Base-by-base conservation (phyloP, 2,113 vertebrate species). In the Australoheros scitulus region DNA sequence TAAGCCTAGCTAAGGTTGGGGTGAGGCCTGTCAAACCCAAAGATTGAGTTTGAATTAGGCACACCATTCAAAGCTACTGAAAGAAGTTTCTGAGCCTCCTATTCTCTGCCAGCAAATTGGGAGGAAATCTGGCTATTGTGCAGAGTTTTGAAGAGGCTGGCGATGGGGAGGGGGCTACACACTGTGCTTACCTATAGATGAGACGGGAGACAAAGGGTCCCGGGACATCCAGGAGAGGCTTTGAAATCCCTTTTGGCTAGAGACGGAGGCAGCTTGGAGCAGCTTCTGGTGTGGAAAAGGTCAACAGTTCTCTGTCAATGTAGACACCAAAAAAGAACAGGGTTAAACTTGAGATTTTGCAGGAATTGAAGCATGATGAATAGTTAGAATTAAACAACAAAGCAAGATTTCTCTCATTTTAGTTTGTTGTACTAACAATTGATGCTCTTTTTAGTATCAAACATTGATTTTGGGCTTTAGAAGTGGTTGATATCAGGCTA, bases 41-140 rank as follows among this genome's bases (percentile, higher is more conserved):
- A 96, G 97, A 97, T 97, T 96, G 96, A 96, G 96, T 95, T 96
- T 96, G 95, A 97, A 97, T 96, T 96, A 97, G 97, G 95, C 95
- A 93, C 94, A 93, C 96, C 95, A 97, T 97, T 98, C 97, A 98
- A 91, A 92, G 94, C 92, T 80, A 88, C 78, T 95, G 97, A 97
- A 98, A 98, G 95, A 95, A 96, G 91, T 94, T 94, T 92, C 94
- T 87, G 93, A 96, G 95, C 95, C 95, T 95, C 95, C 96, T 96
- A 96, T 95, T 96, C 93, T 97, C 95, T 95, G 47, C 92, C 89
- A 96, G 95, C 96, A 96, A 98, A 97, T 96, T 96, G 95, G 95
- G 91, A 96, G 96, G 96, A 96, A 96, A 96, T 97, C 96, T 96
- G 95, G 96, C 96, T 96, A 97, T 97, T 97, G 97, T 98, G 94